Evolutionary conservation across 1,140 invertebrate species (phyloP).

Genomic region (Lepidurus couesii): DNA sequence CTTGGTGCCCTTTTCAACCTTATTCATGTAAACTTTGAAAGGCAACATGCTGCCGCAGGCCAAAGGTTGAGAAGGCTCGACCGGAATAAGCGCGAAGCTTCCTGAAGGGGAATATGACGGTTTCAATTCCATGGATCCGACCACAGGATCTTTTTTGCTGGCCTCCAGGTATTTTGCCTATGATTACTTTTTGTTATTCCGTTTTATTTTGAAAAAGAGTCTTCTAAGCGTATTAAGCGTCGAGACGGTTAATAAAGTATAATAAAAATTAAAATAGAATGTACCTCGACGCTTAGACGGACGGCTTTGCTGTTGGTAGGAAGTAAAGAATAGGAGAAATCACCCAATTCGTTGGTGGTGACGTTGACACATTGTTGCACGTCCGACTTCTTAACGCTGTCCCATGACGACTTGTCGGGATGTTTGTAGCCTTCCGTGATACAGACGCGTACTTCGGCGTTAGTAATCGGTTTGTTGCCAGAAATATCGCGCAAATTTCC

Average conservation of each 20-base stretch:
- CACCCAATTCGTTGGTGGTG: conserved; percentile 41
- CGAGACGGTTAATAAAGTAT: too few relatives aligned
- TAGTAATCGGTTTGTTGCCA: conserved; percentile 42
- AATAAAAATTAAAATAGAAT: too few relatives aligned
- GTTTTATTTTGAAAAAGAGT: background rate
- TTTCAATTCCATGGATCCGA: background rate
- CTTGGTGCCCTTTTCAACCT: conserved; percentile 28
- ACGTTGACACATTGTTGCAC: background rate
- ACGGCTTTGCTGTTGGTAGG: conserved; percentile 33
- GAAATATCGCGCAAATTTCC: conserved; percentile 27
- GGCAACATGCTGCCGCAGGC: conserved; percentile 14
- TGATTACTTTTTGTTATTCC: background rate
- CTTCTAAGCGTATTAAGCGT: too few relatives aligned
- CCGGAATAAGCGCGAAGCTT: background rate
- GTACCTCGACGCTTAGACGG: conserved; percentile 35
- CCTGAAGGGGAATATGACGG: background rate
- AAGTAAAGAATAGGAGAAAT: conserved; percentile 36
- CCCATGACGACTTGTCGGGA: conserved; percentile 38
- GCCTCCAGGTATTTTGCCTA: background rate
- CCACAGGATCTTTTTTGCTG: too few relatives aligned
- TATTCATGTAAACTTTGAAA: conserved; percentile 29
- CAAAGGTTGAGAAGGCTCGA: background rate
- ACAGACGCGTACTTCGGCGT: conserved; percentile 41
- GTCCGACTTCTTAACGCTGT: background rate
- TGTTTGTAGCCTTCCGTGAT: conserved; percentile 23